Conservation (phyloP, 2,888 invertebrate species). For the Cephonodes hylas region DNA sequence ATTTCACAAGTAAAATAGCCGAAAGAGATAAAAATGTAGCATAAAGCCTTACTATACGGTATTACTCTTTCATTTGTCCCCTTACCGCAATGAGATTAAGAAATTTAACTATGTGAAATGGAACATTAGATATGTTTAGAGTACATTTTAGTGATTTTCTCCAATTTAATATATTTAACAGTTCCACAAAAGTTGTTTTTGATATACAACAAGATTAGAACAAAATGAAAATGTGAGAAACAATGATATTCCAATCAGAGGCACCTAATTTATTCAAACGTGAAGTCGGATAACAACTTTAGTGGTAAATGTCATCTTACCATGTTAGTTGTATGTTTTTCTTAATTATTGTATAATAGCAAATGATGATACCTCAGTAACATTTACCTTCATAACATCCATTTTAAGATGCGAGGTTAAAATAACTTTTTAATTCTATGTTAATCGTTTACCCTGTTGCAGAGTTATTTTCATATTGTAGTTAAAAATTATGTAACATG, state of each 20-base stretch:
- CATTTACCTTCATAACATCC: not conserved
- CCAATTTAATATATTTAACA: not conserved
- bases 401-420: not conserved
- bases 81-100: too few species aligned
- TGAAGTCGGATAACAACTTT: too few species aligned
- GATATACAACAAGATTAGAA: not conserved
- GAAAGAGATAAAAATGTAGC: too few species aligned
- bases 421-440: not conserved
- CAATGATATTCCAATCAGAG: too few species aligned
- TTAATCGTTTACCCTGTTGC: not conserved
- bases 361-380: not conserved
- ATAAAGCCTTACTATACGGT: too few species aligned
- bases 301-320: too few species aligned
- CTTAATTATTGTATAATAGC: not conserved
- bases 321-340: too few species aligned
- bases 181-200: not conserved
- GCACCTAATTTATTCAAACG: not conserved
- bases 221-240: too few species aligned
- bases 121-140: slow-evolving; percentile 9
- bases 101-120: not conserved
- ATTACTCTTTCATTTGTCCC: too few species aligned
- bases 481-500: too few species aligned
- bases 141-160: not conserved
- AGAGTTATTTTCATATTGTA: not conserved
- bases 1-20: too few species aligned